Evolutionary conservation across 2,888 invertebrate species (phyloP).

Genomic region (Erynnis tages): DNA sequence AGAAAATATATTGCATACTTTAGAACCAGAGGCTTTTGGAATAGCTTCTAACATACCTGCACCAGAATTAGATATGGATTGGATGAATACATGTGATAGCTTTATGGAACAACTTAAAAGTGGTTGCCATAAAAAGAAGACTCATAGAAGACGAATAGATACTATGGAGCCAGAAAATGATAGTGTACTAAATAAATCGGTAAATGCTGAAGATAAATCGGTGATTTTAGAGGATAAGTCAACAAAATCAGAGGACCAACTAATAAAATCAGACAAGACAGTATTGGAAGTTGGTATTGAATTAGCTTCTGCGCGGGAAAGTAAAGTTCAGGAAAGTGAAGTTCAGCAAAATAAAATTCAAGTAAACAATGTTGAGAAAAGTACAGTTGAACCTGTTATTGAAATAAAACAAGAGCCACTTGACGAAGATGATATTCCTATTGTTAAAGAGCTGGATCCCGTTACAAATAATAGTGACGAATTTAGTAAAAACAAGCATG

Average conservation of each 20-base stretch:
- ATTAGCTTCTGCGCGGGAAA: not conserved
- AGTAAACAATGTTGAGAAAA: conserved; percentile 1
- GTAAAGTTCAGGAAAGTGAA: too few species aligned
- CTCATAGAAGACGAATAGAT: conserved; percentile 73
- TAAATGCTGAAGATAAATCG: too few species aligned
- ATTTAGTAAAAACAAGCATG: conserved; percentile 33
- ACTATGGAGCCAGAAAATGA: conserved; percentile 49
- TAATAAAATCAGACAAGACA: not conserved
- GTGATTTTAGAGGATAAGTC: too few species aligned
- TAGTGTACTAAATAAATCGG: conserved; percentile 39
- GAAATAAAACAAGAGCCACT: conserved; percentile 61
- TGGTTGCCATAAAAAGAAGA: conserved; percentile 81
- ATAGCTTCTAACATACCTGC: conserved; percentile 33
- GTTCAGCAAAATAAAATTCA: too few species aligned
- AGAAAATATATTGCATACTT: conserved; percentile 51
- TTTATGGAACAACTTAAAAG: conserved; percentile 88
- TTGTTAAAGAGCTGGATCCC: not conserved
- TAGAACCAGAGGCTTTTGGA: conserved; percentile 39
- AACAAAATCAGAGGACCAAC: too few species aligned
- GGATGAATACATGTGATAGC: conserved; percentile 88
- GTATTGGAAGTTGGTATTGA: conserved; percentile 9
- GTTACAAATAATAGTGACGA: not conserved
- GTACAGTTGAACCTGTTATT: conserved; percentile 3
- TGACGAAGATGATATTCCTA: conserved; percentile 54
- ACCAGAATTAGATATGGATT: conserved; percentile 69